Conservation (phyloP, 2,888 invertebrate genomes). For the Platycnemis pennipes region DNA sequence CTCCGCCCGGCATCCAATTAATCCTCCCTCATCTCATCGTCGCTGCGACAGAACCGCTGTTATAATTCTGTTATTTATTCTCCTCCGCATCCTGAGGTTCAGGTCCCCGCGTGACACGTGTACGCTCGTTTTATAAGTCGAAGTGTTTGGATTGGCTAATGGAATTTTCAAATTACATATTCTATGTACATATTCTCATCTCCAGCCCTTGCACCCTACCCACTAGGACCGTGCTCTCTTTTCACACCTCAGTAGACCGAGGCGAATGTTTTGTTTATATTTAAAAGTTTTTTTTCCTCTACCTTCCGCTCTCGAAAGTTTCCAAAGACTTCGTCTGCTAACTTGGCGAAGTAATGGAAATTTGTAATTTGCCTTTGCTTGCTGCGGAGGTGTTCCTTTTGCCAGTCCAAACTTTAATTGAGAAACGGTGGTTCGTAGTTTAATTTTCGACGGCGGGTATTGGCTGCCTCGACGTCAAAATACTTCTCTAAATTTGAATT, state of each 20-base stretch:
- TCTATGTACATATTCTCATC: not conserved
- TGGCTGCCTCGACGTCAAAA: slow-evolving; percentile 27
- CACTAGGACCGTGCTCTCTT: not conserved
- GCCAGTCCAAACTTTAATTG: slow-evolving; percentile 23
- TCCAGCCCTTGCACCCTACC: not conserved
- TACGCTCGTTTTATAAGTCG: slow-evolving; percentile 2
- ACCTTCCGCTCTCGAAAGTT: no score
- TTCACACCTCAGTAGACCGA: not conserved
- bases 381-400: not conserved
- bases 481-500: not conserved
- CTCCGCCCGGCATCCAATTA: not conserved
- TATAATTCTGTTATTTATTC: slow-evolving; percentile 2
- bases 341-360: slow-evolving; percentile 3
- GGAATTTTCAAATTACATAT: slow-evolving; percentile 39
- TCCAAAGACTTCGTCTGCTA: not conserved
- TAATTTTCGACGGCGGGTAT: not conserved
- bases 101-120: slow-evolving; percentile 7
- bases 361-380: not conserved
- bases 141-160: slow-evolving; percentile 44
- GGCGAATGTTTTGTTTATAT: slow-evolving; percentile 19
- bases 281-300: no score
- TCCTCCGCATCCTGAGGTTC: not conserved
- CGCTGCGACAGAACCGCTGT: slow-evolving; percentile 33
- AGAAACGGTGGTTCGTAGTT: not conserved
- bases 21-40: slow-evolving; percentile 22